phyloP scores from a whole-genome alignment of 2,888 invertebrate genomes.

The Athetis lepigone region DNA sequence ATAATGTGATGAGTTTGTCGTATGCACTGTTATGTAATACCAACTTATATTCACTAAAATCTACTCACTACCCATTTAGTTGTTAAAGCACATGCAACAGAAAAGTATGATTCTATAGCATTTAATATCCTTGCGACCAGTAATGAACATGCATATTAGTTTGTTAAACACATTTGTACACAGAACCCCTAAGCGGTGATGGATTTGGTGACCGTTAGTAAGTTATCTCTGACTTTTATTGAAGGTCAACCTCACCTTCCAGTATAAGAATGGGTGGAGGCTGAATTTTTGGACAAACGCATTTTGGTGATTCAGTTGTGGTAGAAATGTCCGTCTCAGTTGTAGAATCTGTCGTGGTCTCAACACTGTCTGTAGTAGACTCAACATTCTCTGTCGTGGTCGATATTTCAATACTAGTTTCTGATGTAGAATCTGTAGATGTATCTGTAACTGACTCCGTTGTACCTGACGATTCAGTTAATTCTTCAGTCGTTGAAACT shows the following conservation, averaged over 20 bases:
- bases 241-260: constrained; percentile 93
- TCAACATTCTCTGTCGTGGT: constrained; percentile 38
- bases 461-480: constrained; percentile 48
- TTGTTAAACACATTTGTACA: constrained; percentile 73
- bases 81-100: constrained; percentile 73
- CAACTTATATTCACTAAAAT: constrained; percentile 31
- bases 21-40: constrained; percentile 39
- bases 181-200: constrained; percentile 74
- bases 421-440: constrained; percentile 57
- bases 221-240: constrained; percentile 80
- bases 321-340: constrained; percentile 70
- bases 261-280: constrained; percentile 94
- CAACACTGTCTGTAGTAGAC: constrained; percentile 61
- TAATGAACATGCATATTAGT: constrained; percentile 80
- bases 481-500: constrained; percentile 45
- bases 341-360: constrained; percentile 70
- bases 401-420: constrained; percentile 57
- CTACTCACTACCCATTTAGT: constrained; percentile 50
- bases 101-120: constrained; percentile 62
- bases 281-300: constrained; percentile 85
- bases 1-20: constrained; percentile 77
- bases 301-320: constrained; percentile 75
- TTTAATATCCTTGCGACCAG: constrained; percentile 44
- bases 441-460: constrained; percentile 39
- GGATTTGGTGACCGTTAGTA: constrained; percentile 83